Base-by-base conservation (phyloP, 2,113 vertebrate species). In the Strix aluco region DNA sequence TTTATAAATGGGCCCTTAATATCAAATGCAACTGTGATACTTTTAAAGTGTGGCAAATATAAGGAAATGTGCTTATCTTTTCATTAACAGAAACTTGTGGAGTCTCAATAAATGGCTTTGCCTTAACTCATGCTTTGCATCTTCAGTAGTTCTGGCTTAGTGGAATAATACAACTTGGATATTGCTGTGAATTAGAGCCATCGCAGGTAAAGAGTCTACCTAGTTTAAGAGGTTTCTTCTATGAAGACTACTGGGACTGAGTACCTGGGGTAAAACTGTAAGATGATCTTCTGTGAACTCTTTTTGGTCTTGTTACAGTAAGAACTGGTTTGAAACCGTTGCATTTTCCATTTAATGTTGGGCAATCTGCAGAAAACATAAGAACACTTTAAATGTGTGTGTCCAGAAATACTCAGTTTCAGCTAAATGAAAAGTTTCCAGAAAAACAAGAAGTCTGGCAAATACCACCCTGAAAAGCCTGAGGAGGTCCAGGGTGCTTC, bases 1-100 rank as follows among this genome's bases (percentile, higher is more conserved):
- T 95, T 97, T 91, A 95, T 94, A 92, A 92, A 87, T 80, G 84
- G 34, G 32, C 20, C 66, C 49, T 89, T 92, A 96, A 94, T 92
- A 94, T 49, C 78, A 95, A 91, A 89, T 70, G 46, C 21, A 84
- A 73, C 57, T 38, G 71, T 66, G 46, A 75, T 92, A 75, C 70
- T 96, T 94, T 54, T 66, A 89, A 79, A 77, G 38, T 7, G 1
- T 58, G 71, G 78, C 25, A 95, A 88, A 82, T 22, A 2, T 11
- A 89, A 81, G 46, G 66, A 29, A 91, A 87, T 16, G 58, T 82
- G 81, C 73, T 94, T 91, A 87, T 80, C 34, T 82, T 82, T 77
- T 88, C 65, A 90, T 91, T 85, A 95, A 77, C 29, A 90, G 84
- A 80, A 85, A 47, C 51, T 72, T 88, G 62, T 2, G 1, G 52